Conservation (phyloP, 2,797 vertebrate genomes). For the Gallinago nigripennis region DNA sequence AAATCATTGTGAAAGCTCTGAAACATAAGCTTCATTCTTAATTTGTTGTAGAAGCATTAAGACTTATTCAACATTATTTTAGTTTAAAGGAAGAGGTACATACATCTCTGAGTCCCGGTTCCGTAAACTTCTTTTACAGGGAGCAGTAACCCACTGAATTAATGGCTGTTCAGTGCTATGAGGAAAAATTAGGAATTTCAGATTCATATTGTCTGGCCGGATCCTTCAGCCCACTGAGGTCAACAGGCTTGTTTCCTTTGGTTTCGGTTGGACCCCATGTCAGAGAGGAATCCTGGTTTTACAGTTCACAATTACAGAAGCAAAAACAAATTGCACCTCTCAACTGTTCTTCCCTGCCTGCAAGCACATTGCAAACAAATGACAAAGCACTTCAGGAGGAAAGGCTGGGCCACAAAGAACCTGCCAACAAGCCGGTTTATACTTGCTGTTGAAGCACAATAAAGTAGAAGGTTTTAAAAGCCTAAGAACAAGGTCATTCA, state of each 20-base stretch:
- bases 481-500: conserved; percentile 35
- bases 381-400: conserved; percentile 63
- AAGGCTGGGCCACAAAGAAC: conserved; percentile 56
- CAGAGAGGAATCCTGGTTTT: conserved; percentile 51
- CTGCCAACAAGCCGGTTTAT: conserved; percentile 70
- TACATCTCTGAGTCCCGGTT: not conserved
- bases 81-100: not conserved
- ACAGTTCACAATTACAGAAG: conserved; percentile 50
- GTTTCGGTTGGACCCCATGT: conserved; percentile 45
- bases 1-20: not conserved
- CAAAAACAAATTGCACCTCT: conserved; percentile 68
- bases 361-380: conserved; percentile 58
- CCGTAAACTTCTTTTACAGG: not conserved
- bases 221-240: not conserved
- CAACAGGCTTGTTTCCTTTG: conserved; percentile 6
- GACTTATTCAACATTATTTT: not conserved
- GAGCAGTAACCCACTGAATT: not conserved
- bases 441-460: conserved; percentile 71
- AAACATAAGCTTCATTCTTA: not conserved
- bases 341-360: conserved; percentile 63
- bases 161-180: not conserved
- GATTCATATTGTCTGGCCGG: not conserved
- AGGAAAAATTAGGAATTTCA: not conserved
- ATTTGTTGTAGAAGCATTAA: not conserved
- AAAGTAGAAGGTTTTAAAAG: conserved; percentile 34